Evolutionary conservation across 37 sponge, comb jelly and placozoan genomes (phyloP).

Genomic region (Agelas oroides): DNA sequence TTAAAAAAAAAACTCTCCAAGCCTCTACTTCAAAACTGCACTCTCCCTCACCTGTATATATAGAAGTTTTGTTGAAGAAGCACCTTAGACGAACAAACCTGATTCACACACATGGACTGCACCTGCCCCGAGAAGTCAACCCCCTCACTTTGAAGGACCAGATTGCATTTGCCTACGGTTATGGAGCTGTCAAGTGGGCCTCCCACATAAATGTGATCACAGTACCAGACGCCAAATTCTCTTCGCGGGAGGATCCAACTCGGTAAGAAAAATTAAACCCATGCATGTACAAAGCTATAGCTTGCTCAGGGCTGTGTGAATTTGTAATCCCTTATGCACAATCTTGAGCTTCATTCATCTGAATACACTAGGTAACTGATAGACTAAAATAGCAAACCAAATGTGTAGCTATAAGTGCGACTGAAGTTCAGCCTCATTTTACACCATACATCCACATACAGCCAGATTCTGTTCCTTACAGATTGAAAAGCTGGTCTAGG

Average conservation of each 20-base stretch:
- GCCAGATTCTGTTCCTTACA: too few species aligned
- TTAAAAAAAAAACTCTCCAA: too few species aligned
- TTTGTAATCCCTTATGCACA: too few species aligned
- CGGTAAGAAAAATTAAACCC: conserved; percentile 19
- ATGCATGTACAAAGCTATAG: neutral
- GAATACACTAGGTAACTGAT: too few species aligned
- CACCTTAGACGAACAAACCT: conserved; percentile 38
- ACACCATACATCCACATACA: too few species aligned
- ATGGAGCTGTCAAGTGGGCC: conserved; percentile 18
- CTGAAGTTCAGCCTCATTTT: too few species aligned
- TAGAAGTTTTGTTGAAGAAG: conserved; percentile 43
- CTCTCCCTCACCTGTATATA: neutral
- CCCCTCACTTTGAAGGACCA: neutral
- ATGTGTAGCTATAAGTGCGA: too few species aligned
- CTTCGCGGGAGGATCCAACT: conserved; percentile 32
- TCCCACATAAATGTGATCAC: conserved; percentile 17
- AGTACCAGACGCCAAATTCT: conserved; percentile 45
- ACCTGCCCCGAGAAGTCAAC: conserved; percentile 7
- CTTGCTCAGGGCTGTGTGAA: neutral
- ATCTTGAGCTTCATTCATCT: too few species aligned
- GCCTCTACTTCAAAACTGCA: too few species aligned
- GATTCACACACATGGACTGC: conserved; percentile 54
- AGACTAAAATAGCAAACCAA: too few species aligned
- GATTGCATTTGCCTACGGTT: conserved; percentile 66
- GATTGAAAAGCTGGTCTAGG: too few species aligned